Evolutionary conservation across 2,888 invertebrate species (phyloP).

Genomic region (Polylopha cassiicola): DNA sequence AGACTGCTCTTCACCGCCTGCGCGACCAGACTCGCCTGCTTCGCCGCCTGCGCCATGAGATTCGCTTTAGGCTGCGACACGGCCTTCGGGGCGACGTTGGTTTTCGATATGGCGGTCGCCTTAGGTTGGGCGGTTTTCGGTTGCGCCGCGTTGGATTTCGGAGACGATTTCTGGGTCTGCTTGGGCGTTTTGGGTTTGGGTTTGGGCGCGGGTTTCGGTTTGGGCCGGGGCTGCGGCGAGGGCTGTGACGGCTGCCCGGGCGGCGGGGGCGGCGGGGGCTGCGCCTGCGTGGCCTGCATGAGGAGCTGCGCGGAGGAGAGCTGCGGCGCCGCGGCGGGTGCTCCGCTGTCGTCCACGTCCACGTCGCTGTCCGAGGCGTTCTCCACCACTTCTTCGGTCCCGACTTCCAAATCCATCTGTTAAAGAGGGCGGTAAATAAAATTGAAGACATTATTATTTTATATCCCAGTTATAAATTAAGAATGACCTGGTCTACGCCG

Average conservation of each 20-base stretch:
- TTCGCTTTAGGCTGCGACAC: slow-evolving; percentile 33
- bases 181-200: slow-evolving; percentile 28
- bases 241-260: slow-evolving; percentile 29
- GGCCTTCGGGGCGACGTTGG: background rate
- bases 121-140: slow-evolving; percentile 27
- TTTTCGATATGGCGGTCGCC: slow-evolving; percentile 3
- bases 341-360: slow-evolving; percentile 58
- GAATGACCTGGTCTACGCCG: too few species aligned
- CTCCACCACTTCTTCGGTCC: slow-evolving; percentile 50
- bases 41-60: slow-evolving; percentile 48
- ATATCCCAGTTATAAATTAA: too few species aligned
- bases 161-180: slow-evolving; percentile 21
- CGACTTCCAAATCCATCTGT: slow-evolving; percentile 49
- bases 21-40: slow-evolving; percentile 44
- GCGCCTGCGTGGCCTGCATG: slow-evolving; percentile 56
- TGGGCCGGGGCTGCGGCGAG: slow-evolving; percentile 1
- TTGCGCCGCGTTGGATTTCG: slow-evolving; percentile 21
- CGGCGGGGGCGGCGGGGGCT: slow-evolving; percentile 25
- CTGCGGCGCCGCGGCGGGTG: slow-evolving; percentile 36
- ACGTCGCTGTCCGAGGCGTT: slow-evolving; percentile 66
- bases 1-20: slow-evolving; percentile 37
- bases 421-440: background rate
- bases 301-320: slow-evolving; percentile 63
- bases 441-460: background rate
- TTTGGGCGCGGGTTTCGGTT: slow-evolving; percentile 37